phyloP scores from a whole-genome alignment of 2,113 vertebrate genomes.

The Campylorhamphus procurvoides region DNA sequence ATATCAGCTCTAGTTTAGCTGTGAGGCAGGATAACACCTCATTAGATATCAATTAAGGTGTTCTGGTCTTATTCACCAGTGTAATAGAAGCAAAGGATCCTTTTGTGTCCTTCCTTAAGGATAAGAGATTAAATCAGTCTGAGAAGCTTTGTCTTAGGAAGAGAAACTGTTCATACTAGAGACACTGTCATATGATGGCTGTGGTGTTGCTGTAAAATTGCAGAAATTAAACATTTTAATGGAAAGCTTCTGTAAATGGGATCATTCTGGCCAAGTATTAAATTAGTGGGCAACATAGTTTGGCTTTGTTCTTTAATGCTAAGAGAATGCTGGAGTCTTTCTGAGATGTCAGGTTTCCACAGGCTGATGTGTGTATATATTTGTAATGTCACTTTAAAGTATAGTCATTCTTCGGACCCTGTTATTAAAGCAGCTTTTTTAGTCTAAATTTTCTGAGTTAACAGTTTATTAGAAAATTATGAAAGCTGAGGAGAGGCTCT shows the following conservation, averaged over 20 bases:
- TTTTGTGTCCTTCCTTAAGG: background rate
- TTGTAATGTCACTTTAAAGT: background rate
- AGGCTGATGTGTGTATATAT: background rate
- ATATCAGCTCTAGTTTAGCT: background rate
- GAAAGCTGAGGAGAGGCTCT: background rate
- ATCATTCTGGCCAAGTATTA: background rate
- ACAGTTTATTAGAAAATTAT: background rate
- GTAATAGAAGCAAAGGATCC: background rate
- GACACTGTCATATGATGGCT: background rate
- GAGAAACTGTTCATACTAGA: background rate
- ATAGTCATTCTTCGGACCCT: background rate
- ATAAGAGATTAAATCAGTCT: background rate
- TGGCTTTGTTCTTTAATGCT: background rate
- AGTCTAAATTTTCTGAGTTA: background rate
- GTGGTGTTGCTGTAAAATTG: background rate
- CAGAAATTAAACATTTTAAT: background rate
- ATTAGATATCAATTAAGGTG: background rate
- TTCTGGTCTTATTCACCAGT: background rate
- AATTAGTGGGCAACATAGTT: background rate
- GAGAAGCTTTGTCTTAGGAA: background rate
- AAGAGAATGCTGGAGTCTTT: background rate
- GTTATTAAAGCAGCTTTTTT: background rate
- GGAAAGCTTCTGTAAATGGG: background rate
- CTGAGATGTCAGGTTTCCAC: background rate
- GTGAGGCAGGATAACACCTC: background rate